Percentiles rank a stretch among this genome's conserved stretches.
phyloP scores from a whole-genome alignment of 2,888 invertebrate species.

The Chydorus sphaericus region DNA sequence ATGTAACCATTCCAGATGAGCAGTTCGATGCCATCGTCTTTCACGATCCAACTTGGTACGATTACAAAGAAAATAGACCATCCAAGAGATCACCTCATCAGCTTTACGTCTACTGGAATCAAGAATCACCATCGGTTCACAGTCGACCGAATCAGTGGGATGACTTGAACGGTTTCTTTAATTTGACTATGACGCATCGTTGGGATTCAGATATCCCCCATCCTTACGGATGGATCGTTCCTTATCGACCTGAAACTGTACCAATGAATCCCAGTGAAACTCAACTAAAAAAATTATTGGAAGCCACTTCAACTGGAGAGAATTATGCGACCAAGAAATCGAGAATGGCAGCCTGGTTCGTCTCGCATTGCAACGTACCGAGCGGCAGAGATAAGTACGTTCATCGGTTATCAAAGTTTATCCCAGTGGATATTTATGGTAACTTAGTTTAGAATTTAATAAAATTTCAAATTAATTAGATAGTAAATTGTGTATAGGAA shows the following conservation, averaged over 20 bases:
- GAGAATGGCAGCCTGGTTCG: constrained; percentile 18
- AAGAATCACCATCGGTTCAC: constrained; percentile 7
- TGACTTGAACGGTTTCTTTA: constrained; percentile 1
- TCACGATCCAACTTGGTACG: background rate
- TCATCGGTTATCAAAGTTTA: constrained; percentile 15
- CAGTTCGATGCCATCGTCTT: constrained; percentile 7
- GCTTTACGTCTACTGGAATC: constrained; percentile 3
- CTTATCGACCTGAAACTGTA: background rate
- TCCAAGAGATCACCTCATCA: background rate
- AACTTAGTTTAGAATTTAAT: too few species aligned
- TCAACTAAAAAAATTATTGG: background rate
- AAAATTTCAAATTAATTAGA: too few species aligned
- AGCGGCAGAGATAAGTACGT: constrained; percentile 17
- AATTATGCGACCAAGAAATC: constrained; percentile 2
- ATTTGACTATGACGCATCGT: constrained; percentile 6
- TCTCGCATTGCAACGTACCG: constrained; percentile 17
- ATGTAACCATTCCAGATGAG: background rate
- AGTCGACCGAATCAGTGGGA: too few species aligned
- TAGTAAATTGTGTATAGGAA: too few species aligned
- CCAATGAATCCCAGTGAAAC: background rate
- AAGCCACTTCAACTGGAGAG: too few species aligned
- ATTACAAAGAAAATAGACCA: background rate
- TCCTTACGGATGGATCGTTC: constrained; percentile 2
- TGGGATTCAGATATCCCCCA: constrained; percentile 5
- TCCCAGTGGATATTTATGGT: constrained; percentile 17